phyloP scores from a whole-genome alignment of 2,797 vertebrate genomes.

The Microctenopoma stevenorrisi region DNA sequence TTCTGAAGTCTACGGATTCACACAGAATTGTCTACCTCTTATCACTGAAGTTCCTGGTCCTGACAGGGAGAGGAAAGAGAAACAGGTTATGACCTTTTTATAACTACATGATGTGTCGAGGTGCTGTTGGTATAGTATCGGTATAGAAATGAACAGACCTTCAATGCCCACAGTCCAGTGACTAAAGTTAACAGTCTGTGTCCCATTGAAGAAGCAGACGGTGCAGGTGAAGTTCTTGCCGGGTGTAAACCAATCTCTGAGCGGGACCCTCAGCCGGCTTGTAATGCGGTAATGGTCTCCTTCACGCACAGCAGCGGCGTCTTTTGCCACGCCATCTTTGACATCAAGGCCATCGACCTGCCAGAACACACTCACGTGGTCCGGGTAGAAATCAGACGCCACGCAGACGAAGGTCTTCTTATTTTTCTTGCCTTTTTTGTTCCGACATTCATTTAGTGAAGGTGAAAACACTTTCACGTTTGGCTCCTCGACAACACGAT shows the following conservation, averaged over 20 bases:
- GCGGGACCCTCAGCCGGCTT: slow-evolving; percentile 61
- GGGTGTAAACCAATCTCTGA: slow-evolving; percentile 33
- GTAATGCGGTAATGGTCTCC: slow-evolving; percentile 36
- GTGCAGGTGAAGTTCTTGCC: slow-evolving; percentile 41
- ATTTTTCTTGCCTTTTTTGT: slow-evolving; percentile 3
- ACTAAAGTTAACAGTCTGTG: rapidly evolving
- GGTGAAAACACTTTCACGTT: slow-evolving; percentile 31
- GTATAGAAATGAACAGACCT: background rate
- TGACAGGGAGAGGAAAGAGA: background rate
- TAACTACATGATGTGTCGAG: background rate
- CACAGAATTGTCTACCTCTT: slow-evolving; percentile 39
- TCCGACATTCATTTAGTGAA: background rate
- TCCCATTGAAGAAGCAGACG: slow-evolving; percentile 33
- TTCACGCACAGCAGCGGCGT: slow-evolving; percentile 18
- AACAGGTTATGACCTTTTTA: rapidly evolving
- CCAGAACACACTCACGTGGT: slow-evolving; percentile 73
- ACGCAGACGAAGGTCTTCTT: slow-evolving; percentile 73
- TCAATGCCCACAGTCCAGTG: rapidly evolving
- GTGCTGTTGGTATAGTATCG: too few species aligned
- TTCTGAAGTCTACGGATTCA: too few species aligned
- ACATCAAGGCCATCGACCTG: rapidly evolving
- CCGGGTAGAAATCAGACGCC: slow-evolving; percentile 74
- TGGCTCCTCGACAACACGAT: rapidly evolving
- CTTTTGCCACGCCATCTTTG: slow-evolving; percentile 28
- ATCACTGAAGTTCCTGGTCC: background rate